Conservation (phyloP, 2,797 vertebrate species). For the Borostomias antarcticus region DNA sequence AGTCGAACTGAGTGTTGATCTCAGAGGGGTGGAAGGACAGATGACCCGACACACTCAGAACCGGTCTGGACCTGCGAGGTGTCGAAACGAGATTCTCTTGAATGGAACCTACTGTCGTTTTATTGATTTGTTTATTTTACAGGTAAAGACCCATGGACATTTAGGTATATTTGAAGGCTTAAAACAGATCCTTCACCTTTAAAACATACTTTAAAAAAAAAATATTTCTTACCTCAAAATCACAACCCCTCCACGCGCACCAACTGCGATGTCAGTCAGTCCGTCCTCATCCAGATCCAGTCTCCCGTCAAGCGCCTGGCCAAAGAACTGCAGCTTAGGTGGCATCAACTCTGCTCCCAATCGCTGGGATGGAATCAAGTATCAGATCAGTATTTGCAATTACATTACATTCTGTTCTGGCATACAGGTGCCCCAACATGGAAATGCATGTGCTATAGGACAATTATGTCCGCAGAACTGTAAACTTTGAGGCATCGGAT, state of each 20-base stretch:
- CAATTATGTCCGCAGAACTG: no score
- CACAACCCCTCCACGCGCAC: slow-evolving; percentile 70
- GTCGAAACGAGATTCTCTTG: background rate
- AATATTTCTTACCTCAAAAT: slow-evolving; percentile 74
- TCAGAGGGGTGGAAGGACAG: slow-evolving; percentile 60
- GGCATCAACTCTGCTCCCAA: slow-evolving; percentile 63
- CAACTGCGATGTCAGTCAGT: slow-evolving; percentile 77
- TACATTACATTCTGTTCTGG: no score
- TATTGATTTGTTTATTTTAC: no score
- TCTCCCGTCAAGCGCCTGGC: slow-evolving; percentile 77
- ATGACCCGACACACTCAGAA: slow-evolving; percentile 61
- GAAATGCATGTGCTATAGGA: no score
- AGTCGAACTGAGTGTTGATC: slow-evolving; percentile 72
- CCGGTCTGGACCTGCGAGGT: slow-evolving; percentile 72
- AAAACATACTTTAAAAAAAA: no score
- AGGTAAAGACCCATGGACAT: no score
- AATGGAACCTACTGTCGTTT: no score
- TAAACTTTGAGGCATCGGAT: no score
- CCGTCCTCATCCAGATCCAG: slow-evolving; percentile 73
- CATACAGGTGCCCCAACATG: no score
- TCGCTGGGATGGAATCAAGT: slow-evolving; percentile 61
- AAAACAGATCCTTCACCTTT: no score
- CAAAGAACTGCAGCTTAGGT: slow-evolving; percentile 72
- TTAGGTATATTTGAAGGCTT: no score
- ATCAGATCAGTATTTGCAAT: no score